Conservation (phyloP, 1,140 invertebrate species). For the Calephelis virginiensis region DNA sequence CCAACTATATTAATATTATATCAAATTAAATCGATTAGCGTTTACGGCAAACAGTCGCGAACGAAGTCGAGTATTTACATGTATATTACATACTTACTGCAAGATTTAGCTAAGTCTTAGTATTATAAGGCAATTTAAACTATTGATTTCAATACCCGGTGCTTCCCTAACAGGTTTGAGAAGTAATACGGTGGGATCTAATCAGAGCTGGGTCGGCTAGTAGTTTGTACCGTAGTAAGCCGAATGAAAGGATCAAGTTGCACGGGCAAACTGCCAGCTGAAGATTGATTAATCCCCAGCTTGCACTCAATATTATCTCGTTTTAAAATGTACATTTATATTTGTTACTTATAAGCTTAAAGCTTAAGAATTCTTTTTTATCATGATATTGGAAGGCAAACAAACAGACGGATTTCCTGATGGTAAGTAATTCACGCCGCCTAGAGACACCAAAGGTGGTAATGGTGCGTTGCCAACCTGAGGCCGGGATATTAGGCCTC, state of each 20-base stretch:
- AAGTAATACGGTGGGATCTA: constrained; percentile 19
- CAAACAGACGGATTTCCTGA: no score
- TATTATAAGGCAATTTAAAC: background rate
- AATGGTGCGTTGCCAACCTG: no score
- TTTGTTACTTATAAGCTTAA: no score
- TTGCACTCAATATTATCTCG: background rate
- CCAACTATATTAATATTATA: no score
- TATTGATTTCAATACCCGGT: background rate
- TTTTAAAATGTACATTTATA: no score
- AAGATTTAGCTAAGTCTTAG: background rate
- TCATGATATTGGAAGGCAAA: no score
- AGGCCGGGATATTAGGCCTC: no score
- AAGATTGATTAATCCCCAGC: constrained; percentile 27
- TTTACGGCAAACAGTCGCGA: no score
- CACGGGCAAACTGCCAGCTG: constrained; percentile 27
- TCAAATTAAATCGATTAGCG: no score
- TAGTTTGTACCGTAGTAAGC: constrained; percentile 17
- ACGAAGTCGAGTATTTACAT: background rate
- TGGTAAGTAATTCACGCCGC: no score
- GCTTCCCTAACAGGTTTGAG: background rate
- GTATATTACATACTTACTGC: background rate
- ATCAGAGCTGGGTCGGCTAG: background rate
- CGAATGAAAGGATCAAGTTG: constrained; percentile 28
- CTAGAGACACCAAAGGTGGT: no score
- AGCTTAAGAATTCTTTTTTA: no score